phyloP scores from a whole-genome alignment of 1,140 invertebrate genomes.

The Trissolcus basalis region DNA sequence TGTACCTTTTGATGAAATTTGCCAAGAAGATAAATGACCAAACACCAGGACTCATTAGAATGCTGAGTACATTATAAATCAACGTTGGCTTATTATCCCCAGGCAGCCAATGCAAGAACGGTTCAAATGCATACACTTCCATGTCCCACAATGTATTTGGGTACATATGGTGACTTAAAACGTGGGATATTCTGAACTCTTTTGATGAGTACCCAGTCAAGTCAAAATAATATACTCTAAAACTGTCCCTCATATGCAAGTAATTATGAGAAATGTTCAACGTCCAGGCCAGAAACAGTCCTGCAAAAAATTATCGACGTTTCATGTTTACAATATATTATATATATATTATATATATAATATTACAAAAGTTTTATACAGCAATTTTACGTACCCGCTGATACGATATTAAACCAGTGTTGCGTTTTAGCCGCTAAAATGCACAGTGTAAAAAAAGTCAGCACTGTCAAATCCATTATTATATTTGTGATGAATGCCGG shows the following conservation, averaged over 20 bases:
- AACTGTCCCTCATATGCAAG: slow-evolving; percentile 87
- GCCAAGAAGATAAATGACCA: slow-evolving; percentile 73
- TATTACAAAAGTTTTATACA: too few relatives aligned
- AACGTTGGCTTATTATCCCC: slow-evolving; percentile 66
- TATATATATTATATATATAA: too few relatives aligned
- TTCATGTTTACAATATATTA: too few relatives aligned
- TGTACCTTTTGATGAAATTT: slow-evolving; percentile 75
- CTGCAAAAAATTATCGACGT: too few relatives aligned
- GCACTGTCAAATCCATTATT: slow-evolving; percentile 75
- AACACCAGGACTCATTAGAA: slow-evolving; percentile 70
- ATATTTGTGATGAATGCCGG: slow-evolving; percentile 72
- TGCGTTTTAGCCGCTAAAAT: slow-evolving; percentile 74
- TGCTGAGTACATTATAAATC: slow-evolving; percentile 74
- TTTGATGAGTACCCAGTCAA: slow-evolving; percentile 81
- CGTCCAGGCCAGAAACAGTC: slow-evolving; percentile 78
- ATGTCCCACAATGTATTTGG: slow-evolving; percentile 87
- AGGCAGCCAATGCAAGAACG: slow-evolving; percentile 83
- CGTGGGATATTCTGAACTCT: slow-evolving; percentile 87
- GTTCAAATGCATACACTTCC: slow-evolving; percentile 84
- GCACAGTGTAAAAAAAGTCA: slow-evolving; percentile 58
- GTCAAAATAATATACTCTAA: slow-evolving; percentile 89
- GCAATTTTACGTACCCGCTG: slow-evolving; percentile 44
- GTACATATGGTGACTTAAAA: slow-evolving; percentile 87
- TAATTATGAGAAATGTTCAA: slow-evolving; percentile 86
- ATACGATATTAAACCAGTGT: slow-evolving; percentile 52